These are phyloP conservation scores for Melopsittacus undulatus DNA, from an alignment of 2,797 vertebrate genomes.

Conservation along the genomic window DNA sequence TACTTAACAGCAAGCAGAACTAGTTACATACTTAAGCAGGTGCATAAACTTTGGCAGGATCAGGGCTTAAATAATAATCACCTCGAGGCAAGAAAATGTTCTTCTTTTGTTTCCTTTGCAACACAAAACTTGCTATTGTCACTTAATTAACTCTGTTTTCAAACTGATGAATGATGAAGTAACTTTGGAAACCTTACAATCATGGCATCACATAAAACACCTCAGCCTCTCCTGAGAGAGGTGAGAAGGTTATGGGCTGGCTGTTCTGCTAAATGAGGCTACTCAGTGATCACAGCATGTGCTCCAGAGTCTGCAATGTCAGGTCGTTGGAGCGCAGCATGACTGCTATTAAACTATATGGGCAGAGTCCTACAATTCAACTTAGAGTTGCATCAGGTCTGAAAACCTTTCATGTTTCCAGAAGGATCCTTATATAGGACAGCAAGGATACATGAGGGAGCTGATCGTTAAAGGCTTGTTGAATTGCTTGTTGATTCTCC, in stretches of 20 bases:
- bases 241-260: not conserved
- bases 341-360: not conserved
- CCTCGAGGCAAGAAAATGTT: constrained; percentile 28
- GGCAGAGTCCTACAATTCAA: not conserved
- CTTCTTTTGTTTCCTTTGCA: constrained; percentile 43
- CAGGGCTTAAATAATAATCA: constrained; percentile 5
- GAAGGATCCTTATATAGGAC: not conserved
- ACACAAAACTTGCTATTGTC: constrained; percentile 20
- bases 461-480: not conserved
- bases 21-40: not conserved
- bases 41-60: constrained; percentile 34
- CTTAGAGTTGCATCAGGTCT: not conserved
- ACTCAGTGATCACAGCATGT: not conserved
- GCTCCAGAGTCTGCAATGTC: not conserved
- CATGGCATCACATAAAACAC: constrained; percentile 8
- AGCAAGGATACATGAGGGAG: not conserved
- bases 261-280: not conserved
- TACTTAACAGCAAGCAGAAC: not conserved
- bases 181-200: constrained; percentile 1
- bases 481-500: not conserved
- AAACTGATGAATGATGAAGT: constrained; percentile 23
- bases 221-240: not conserved
- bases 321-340: not conserved
- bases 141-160: constrained; percentile 39
- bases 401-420: constrained; percentile 24